Evolutionary conservation across 2,113 vertebrate species (phyloP).

Genomic region (Dicerorhinus sumatrensis): DNA sequence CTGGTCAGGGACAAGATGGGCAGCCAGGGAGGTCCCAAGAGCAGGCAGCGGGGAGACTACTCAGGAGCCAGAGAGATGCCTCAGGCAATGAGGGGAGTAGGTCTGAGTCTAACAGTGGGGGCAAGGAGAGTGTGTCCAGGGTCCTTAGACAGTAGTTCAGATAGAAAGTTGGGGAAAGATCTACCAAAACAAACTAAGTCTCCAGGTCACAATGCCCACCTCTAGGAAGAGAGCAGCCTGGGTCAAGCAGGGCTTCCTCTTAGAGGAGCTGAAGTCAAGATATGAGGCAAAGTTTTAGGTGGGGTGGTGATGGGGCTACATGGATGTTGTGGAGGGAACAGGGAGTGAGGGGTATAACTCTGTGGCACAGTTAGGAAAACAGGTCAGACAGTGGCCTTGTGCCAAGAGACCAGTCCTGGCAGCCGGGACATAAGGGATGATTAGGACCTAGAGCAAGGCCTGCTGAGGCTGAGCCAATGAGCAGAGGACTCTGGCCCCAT

Average conservation of each 20-base stretch:
- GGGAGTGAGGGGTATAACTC: rapidly evolving
- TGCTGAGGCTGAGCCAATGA: neutral
- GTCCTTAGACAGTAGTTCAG: neutral
- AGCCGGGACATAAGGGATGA: neutral
- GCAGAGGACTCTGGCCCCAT: too few relatives aligned
- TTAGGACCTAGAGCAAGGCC: rapidly evolving
- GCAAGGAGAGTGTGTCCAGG: neutral
- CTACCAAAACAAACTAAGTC: neutral
- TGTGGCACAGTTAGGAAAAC: neutral
- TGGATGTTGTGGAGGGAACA: neutral
- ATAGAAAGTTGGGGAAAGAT: neutral
- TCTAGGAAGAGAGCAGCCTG: neutral
- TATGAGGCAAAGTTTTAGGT: neutral
- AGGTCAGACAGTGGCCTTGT: neutral
- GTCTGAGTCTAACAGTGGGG: neutral
- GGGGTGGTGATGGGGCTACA: neutral
- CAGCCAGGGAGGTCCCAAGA: neutral
- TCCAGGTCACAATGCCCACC: neutral
- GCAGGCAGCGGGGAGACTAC: neutral
- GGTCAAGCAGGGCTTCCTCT: neutral
- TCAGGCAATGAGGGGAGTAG: too few relatives aligned
- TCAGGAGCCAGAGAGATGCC: too few relatives aligned
- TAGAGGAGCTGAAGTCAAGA: neutral
- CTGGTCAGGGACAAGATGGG: too few relatives aligned
- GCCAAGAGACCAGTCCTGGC: neutral